These are phyloP conservation scores for Oryzias woworae DNA, from an alignment of 2,113 vertebrate species.

Conservation along the genomic window DNA sequence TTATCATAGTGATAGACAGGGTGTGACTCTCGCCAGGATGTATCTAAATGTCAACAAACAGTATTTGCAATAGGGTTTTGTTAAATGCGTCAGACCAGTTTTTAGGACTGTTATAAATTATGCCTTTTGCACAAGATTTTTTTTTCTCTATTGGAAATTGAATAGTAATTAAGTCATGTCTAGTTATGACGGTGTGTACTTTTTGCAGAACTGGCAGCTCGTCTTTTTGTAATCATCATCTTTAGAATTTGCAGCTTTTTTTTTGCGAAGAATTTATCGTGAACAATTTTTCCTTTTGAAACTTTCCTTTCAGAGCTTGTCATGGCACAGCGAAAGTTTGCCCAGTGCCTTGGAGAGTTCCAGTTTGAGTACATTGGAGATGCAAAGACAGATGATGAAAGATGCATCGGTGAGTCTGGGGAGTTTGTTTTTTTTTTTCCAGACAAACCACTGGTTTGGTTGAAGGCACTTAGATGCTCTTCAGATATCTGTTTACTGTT, in stretches of 20 bases:
- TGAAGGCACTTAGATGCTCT: slow-evolving; percentile 2
- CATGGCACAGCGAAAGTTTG: slow-evolving; percentile 93
- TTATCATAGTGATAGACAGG: neutral
- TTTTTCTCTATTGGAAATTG: neutral
- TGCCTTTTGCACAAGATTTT: neutral
- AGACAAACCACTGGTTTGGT: slow-evolving; percentile 26
- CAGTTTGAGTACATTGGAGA: slow-evolving; percentile 98
- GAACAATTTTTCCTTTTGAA: neutral
- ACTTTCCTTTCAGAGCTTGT: slow-evolving; percentile 82
- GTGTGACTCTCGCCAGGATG: slow-evolving; percentile 42
- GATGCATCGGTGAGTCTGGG: slow-evolving; percentile 86
- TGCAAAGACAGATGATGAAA: slow-evolving; percentile 95
- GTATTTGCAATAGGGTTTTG: slow-evolving; percentile 54
- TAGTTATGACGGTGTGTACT: neutral
- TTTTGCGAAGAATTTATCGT: neutral
- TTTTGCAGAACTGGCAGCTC: neutral
- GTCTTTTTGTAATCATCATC: neutral
- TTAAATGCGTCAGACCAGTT: slow-evolving; percentile 3
- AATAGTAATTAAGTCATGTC: neutral
- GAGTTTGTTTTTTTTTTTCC: neutral
- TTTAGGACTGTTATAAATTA: neutral
- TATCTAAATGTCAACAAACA: slow-evolving; percentile 46
- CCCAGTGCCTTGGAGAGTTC: slow-evolving; percentile 92
- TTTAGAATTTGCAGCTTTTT: neutral
- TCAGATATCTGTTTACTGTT: slow-evolving; percentile 43